Base-by-base conservation (phyloP, 2,797 vertebrate genomes). In the Sebastolobus altivelis region DNA sequence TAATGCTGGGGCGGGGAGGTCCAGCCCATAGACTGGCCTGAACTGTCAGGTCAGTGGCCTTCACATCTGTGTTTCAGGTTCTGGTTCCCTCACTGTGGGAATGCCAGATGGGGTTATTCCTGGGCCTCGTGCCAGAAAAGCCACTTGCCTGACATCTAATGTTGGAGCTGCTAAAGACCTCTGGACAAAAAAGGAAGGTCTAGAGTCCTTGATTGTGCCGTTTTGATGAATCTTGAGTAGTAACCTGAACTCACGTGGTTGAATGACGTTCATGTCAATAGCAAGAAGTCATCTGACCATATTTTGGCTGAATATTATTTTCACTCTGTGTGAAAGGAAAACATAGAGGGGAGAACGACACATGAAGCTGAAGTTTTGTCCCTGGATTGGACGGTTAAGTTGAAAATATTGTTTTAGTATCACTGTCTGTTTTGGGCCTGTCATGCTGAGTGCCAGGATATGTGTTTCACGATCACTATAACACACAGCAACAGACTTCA, bases 321-420 rank as follows among this genome's bases (percentile, higher is more conserved):
- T 78, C 66, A 12, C 55, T 46, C 20, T 1, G 56, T 5, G 20
- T 10, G 10, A 82, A 74, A 72, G 38, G 9, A 81, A 86, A 87
- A 80, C 59, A 61, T 25, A 27, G 63, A 72, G 38, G 43, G 31
- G 49, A 52, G 60, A 5, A 22, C 31, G 75, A 58, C 33, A 59
- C 35, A 25, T 35, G 54, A 84, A 55, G 54, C 35, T 13, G 33
- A 22, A 75, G 67, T 84, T 90, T 82, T 74, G 68, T 49, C 56
- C 35, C 37, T 40, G 40, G 63, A 62, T 20, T 46, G 43, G 43
- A 46, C 43, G 43, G 55, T 79, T 81, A 90, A 80, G 60, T 27
- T 67, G 37, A 76, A 89, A 89, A 92, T 89, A 90, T 92, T 90
- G 63, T 75, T 72, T 81, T 67, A 89, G 78, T 80, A 76, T 92